These are phyloP conservation scores for Chrysopilus asiliformis DNA, from an alignment of 2,888 invertebrate species.

Conservation along the genomic window DNA sequence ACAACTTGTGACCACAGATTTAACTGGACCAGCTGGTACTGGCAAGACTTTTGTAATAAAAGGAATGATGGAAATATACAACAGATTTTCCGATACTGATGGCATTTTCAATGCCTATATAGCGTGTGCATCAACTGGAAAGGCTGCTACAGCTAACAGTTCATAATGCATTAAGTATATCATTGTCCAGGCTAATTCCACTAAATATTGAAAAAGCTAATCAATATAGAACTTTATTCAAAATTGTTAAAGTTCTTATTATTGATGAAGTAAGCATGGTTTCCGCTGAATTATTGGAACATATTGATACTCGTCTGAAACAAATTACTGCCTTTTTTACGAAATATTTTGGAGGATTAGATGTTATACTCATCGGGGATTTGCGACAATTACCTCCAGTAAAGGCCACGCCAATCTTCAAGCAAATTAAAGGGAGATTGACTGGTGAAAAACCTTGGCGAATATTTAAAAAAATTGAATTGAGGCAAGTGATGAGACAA, in stretches of 20 bases:
- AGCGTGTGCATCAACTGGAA: slow-evolving; percentile 12
- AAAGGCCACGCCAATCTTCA: slow-evolving; percentile 8
- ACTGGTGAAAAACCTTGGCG: background rate
- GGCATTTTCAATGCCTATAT: slow-evolving; percentile 22
- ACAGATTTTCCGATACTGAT: slow-evolving; percentile 25
- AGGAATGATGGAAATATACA: slow-evolving; percentile 32
- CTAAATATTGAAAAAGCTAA: slow-evolving; percentile 16
- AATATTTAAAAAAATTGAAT: background rate
- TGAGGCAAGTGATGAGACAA: background rate
- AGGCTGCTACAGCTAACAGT: slow-evolving; percentile 21
- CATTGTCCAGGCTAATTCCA: slow-evolving; percentile 15
- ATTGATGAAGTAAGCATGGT: slow-evolving; percentile 29
- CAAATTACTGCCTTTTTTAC: slow-evolving; percentile 24
- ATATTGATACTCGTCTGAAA: slow-evolving; percentile 23
- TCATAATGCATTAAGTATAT: slow-evolving; percentile 17
- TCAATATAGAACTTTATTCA: slow-evolving; percentile 13
- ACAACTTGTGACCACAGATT: too few species aligned
- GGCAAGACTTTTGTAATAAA: slow-evolving; percentile 22
- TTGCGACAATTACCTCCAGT: slow-evolving; percentile 28
- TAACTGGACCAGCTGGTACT: slow-evolving; percentile 1
- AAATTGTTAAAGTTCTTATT: slow-evolving; percentile 20
- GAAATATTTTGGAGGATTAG: slow-evolving; percentile 23
- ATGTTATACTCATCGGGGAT: slow-evolving; percentile 28
- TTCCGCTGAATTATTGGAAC: slow-evolving; percentile 20
- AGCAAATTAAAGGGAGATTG: slow-evolving; percentile 1